Evolutionary conservation across 2,797 vertebrate species (phyloP).

Genomic region (Cichlasoma orientale): DNA sequence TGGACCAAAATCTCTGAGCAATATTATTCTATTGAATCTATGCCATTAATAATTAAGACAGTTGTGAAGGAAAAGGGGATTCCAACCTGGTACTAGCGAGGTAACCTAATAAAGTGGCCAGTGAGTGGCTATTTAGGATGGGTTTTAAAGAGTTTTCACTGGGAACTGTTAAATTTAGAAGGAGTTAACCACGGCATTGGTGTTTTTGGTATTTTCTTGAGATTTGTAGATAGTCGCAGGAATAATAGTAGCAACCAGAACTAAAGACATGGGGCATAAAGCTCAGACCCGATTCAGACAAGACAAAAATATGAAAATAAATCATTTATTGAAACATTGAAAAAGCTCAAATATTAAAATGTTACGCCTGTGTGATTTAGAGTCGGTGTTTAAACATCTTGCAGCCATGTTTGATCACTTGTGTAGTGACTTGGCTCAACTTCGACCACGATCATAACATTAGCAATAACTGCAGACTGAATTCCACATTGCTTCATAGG

Average conservation of each 20-base stretch:
- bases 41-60: neutral
- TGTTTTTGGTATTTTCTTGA: neutral
- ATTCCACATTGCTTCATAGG: conserved; percentile 6
- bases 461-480: neutral
- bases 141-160: neutral
- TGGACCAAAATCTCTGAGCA: neutral
- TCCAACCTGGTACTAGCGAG: neutral
- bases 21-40: neutral
- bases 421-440: neutral
- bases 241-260: neutral
- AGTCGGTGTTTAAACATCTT: neutral
- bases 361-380: neutral
- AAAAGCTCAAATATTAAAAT: neutral
- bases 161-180: neutral
- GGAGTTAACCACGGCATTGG: neutral
- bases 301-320: neutral
- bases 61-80: neutral
- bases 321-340: neutral
- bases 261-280: neutral
- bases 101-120: neutral
- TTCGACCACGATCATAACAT: neutral
- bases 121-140: neutral
- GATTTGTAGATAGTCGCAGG: neutral
- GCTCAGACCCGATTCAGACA: neutral
- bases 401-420: neutral